Conservation (phyloP, 2,113 vertebrate species). For the Desmodus rotundus region DNA sequence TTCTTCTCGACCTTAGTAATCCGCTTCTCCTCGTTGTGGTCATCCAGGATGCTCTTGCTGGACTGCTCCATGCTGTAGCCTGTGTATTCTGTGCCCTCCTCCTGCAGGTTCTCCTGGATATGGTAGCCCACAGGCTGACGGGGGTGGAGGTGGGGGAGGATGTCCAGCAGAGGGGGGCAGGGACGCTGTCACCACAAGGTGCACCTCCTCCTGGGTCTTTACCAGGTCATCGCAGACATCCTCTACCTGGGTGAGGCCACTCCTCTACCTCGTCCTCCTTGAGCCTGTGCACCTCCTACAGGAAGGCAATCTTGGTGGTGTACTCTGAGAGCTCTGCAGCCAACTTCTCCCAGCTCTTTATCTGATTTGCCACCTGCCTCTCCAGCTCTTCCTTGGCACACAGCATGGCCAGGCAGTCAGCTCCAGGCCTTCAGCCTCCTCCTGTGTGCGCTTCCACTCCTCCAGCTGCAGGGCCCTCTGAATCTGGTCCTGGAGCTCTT, state of each 20-base stretch:
- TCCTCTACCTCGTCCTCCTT: slow-evolving; percentile 89
- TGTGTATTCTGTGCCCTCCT: slow-evolving; percentile 85
- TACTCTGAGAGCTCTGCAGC: slow-evolving; percentile 92
- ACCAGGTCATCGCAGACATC: slow-evolving; percentile 90
- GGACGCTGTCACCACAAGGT: slow-evolving; percentile 86
- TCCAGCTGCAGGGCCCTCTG: slow-evolving; percentile 89
- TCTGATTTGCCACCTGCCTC: slow-evolving; percentile 90
- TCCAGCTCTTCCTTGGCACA: slow-evolving; percentile 95
- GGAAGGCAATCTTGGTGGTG: slow-evolving; percentile 86
- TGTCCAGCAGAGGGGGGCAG: slow-evolving; percentile 80
- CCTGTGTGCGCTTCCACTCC: neutral
- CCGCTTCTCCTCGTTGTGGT: slow-evolving; percentile 91
- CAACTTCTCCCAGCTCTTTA: slow-evolving; percentile 96
- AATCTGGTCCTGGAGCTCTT: slow-evolving; percentile 94
- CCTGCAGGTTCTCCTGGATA: slow-evolving; percentile 85
- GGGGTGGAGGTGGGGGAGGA: slow-evolving; percentile 53
- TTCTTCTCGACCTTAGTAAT: slow-evolving; percentile 95
- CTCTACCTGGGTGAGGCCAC: slow-evolving; percentile 89
- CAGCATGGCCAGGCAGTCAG: slow-evolving; percentile 91
- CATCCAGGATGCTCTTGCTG: slow-evolving; percentile 85
- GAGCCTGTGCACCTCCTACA: slow-evolving; percentile 89
- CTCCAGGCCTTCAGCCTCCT: too few species aligned
- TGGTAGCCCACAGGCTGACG: slow-evolving; percentile 82
- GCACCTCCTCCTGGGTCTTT: slow-evolving; percentile 92
- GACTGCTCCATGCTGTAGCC: slow-evolving; percentile 91